Evolutionary conservation across 1,140 invertebrate genomes (phyloP).

Genomic region (Apolygus lucorum): DNA sequence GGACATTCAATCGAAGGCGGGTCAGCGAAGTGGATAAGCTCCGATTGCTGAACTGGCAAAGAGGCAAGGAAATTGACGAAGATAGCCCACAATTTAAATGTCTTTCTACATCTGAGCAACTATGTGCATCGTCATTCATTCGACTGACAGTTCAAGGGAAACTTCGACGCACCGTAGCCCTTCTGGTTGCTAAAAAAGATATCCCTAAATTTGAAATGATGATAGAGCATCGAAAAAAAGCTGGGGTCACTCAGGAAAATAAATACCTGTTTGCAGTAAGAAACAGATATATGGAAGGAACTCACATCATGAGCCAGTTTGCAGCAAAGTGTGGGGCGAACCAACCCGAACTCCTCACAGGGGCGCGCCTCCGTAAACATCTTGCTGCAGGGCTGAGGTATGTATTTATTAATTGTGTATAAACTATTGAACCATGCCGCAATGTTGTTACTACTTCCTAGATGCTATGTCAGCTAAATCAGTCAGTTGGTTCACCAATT

Average conservation of each 20-base stretch:
- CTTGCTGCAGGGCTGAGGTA: background rate
- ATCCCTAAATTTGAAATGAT: constrained; percentile 2
- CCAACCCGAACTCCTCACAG: background rate
- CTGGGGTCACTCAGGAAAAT: background rate
- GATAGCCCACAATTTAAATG: background rate
- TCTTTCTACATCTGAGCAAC: background rate
- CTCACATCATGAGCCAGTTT: background rate
- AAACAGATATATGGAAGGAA: background rate
- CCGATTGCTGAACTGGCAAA: background rate
- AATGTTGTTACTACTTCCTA: too few relatives aligned
- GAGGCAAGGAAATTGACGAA: background rate
- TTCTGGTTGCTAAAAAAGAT: background rate
- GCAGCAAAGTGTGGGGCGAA: background rate
- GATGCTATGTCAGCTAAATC: too few relatives aligned
- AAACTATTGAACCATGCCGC: too few relatives aligned
- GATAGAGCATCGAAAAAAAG: background rate
- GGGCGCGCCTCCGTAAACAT: background rate
- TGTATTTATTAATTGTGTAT: too few relatives aligned
- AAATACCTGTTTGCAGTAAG: background rate
- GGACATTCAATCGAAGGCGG: constrained; percentile 18
- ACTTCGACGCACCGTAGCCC: background rate
- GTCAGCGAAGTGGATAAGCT: constrained; percentile 19
- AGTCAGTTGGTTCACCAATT: too few relatives aligned
- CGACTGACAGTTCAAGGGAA: background rate
- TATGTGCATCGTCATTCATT: background rate